Evolutionary conservation across 2,113 vertebrate genomes (phyloP).

Genomic region (Choloepus hoffmanni): DNA sequence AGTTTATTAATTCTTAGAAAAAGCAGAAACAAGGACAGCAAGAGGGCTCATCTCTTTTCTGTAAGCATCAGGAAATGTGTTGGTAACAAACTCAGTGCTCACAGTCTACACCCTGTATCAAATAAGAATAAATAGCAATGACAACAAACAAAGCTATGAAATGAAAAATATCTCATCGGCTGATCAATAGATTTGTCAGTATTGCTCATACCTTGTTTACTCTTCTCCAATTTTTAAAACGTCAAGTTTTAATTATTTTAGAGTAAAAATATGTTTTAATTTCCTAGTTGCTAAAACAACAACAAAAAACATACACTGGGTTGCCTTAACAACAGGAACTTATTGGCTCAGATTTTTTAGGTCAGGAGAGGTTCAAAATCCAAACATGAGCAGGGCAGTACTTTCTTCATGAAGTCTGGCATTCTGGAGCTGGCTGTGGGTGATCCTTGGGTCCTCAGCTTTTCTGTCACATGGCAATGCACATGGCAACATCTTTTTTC

Average conservation of each 20-base stretch:
- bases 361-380: no score
- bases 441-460: no score
- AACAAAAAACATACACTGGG: no score
- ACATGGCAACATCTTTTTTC: no score
- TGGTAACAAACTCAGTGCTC: neutral
- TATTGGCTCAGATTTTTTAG: no score
- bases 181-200: neutral
- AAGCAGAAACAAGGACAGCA: neutral
- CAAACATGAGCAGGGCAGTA: no score
- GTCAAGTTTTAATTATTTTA: conserved; percentile 1
- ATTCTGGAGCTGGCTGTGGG: no score
- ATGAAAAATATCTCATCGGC: neutral
- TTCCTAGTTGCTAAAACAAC: no score
- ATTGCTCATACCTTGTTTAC: neutral
- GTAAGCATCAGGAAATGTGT: neutral
- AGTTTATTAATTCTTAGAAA: conserved; percentile 44
- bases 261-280: neutral
- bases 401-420: no score
- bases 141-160: neutral
- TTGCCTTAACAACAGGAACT: no score
- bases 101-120: neutral
- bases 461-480: no score
- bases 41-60: neutral
- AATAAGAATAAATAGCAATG: neutral
- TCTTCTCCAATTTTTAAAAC: neutral